Evolutionary conservation across 2,113 vertebrate genomes (phyloP).

Genomic region (Triplophysa dalaica): DNA sequence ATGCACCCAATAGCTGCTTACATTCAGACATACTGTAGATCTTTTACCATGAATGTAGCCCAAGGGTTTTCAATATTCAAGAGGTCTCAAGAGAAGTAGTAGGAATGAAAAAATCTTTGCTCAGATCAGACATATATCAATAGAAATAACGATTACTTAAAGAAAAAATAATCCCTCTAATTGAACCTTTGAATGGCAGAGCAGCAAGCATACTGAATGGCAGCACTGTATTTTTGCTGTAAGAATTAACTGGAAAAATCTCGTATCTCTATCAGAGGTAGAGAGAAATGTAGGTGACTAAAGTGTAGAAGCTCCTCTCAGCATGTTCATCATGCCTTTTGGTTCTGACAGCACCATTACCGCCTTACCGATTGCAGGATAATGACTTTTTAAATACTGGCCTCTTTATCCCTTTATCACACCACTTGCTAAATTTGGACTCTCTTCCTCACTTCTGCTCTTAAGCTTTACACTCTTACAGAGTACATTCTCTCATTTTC

Average conservation of each 20-base stretch:
- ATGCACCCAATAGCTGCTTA: slow-evolving; percentile 23
- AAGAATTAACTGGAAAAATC: no score
- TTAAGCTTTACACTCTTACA: neutral
- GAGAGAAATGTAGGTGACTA: neutral
- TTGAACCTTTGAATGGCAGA: neutral
- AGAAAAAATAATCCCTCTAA: neutral
- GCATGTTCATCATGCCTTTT: slow-evolving; percentile 26
- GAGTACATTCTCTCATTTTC: no score
- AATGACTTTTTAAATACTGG: slow-evolving; percentile 40
- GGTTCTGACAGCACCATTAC: slow-evolving; percentile 30
- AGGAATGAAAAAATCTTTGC: neutral
- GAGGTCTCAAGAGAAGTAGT: neutral
- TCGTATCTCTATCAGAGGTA: neutral
- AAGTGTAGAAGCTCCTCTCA: slow-evolving; percentile 15
- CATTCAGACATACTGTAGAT: neutral
- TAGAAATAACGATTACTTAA: neutral
- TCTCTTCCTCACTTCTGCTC: neutral
- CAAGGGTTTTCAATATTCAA: slow-evolving; percentile 27
- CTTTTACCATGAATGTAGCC: neutral
- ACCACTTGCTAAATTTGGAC: slow-evolving; percentile 8
- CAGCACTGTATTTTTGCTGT: neutral
- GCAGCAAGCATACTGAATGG: neutral
- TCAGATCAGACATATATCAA: neutral
- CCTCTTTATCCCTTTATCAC: slow-evolving; percentile 35
- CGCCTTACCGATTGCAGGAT: slow-evolving; percentile 37